A percentile compares a stretch with the other conserved stretches of the same genome.
phyloP scores from a whole-genome alignment of 1,140 invertebrate species.

The Orchestia grillus region DNA sequence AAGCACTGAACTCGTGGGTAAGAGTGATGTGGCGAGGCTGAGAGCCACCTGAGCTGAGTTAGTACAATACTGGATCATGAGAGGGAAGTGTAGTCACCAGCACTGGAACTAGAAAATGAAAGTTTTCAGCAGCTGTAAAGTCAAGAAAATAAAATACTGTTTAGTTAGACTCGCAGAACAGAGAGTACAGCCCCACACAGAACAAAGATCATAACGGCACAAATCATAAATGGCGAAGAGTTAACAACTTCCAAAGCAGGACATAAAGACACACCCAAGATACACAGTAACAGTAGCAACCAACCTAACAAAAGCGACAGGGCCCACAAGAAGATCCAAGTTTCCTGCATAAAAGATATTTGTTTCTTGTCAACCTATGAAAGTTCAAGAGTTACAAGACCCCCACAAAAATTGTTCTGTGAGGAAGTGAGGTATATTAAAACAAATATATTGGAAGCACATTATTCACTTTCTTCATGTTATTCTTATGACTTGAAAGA shows the following conservation, averaged over 20 bases:
- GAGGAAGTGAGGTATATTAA: neutral
- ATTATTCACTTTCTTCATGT: too few relatives aligned
- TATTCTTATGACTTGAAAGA: too few relatives aligned
- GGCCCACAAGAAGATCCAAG: neutral
- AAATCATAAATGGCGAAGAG: neutral
- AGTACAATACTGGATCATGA: neutral
- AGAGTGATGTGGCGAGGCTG: neutral
- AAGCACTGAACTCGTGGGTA: neutral
- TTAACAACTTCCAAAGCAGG: neutral
- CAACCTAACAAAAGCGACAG: neutral
- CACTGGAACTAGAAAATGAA: neutral
- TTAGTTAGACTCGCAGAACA: neutral
- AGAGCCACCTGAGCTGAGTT: neutral
- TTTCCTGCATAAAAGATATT: neutral
- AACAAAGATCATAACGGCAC: neutral
- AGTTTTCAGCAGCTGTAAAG: neutral
- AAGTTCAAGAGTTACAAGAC: neutral
- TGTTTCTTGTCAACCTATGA: neutral
- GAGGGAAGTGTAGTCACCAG: neutral
- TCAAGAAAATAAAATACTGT: neutral
- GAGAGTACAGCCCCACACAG: neutral
- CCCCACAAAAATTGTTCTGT: neutral
- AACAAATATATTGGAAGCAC: too few relatives aligned
- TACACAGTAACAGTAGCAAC: neutral
- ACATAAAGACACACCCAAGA: neutral